Percentiles rank a stretch among this genome's conserved stretches.
Conservation (phyloP, 1,140 invertebrate genomes). For the Kradibia gibbosae region DNA sequence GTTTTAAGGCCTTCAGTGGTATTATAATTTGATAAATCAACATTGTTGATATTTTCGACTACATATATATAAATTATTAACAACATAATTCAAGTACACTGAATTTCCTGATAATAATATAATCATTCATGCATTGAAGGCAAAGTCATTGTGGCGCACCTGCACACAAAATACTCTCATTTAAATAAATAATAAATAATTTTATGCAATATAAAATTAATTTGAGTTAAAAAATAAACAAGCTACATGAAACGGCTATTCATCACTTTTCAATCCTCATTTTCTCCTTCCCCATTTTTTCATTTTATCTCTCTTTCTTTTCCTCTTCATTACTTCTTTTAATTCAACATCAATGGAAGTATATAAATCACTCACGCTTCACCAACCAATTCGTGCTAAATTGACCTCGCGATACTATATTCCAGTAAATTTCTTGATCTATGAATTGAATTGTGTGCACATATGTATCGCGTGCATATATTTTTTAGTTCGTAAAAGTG, state of each 20-base stretch:
- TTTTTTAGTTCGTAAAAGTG: background rate
- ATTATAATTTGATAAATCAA: no score
- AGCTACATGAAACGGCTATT: constrained; percentile 8
- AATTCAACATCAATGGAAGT: constrained; percentile 27
- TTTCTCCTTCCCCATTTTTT: background rate
- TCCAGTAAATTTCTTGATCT: constrained; percentile 10
- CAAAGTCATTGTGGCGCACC: constrained; percentile 17
- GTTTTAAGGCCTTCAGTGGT: no score
- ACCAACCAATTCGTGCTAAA: constrained; percentile 11
- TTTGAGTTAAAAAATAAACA: constrained; percentile 29
- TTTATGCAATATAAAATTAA: constrained; percentile 21
- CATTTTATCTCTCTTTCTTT: background rate
- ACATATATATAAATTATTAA: background rate
- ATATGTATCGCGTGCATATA: background rate
- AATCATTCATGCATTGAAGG: constrained; percentile 12
- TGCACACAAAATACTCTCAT: background rate
- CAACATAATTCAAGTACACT: background rate
- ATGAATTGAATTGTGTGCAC: background rate
- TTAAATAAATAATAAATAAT: constrained; percentile 51
- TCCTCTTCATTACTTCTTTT: background rate
- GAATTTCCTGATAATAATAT: background rate
- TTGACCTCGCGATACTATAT: background rate
- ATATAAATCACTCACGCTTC: constrained; percentile 30
- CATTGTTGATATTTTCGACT: background rate
- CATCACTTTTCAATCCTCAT: constrained; percentile 4